Percentiles rank a stretch among this genome's conserved stretches.
Evolutionary conservation across 1,140 invertebrate species (phyloP).

Genomic region (Lucilia cuprina): DNA sequence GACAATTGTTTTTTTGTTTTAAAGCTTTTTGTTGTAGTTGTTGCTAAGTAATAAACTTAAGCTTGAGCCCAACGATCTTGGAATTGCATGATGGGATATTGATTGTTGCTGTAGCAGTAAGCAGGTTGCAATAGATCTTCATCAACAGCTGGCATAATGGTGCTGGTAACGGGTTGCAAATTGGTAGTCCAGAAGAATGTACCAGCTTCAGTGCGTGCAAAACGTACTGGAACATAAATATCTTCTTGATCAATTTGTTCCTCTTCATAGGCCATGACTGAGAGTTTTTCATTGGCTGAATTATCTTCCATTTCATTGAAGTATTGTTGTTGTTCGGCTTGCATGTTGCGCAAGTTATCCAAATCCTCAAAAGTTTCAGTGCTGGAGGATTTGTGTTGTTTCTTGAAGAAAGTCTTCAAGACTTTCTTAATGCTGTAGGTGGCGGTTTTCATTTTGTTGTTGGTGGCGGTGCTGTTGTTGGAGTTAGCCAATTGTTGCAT

Average conservation of each 20-base stretch:
- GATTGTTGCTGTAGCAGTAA: slow-evolving; percentile 60
- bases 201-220: slow-evolving; percentile 66
- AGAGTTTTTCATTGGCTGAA: slow-evolving; percentile 70
- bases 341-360: slow-evolving; percentile 57
- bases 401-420: slow-evolving; percentile 62
- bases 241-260: slow-evolving; percentile 56
- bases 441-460: slow-evolving; percentile 54
- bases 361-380: slow-evolving; percentile 48
- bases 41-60: slow-evolving; percentile 47
- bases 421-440: slow-evolving; percentile 68
- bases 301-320: slow-evolving; percentile 70
- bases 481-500: slow-evolving; percentile 40
- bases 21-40: neutral
- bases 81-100: slow-evolving; percentile 62
- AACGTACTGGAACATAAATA: slow-evolving; percentile 64
- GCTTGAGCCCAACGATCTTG: slow-evolving; percentile 67
- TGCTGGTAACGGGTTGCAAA: slow-evolving; percentile 55
- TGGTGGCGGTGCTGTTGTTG: slow-evolving; percentile 42
- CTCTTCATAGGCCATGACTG: slow-evolving; percentile 64
- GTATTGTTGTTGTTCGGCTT: slow-evolving; percentile 55
- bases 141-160: slow-evolving; percentile 50
- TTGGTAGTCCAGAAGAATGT: slow-evolving; percentile 68
- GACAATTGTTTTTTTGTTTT: neutral
- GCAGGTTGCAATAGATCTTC: slow-evolving; percentile 59
- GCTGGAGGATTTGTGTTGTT: slow-evolving; percentile 50